A percentile compares a stretch with the other conserved stretches of the same genome.
Conservation (phyloP, 35 echinoderm and acorn worm species). For the Lytechinus variegatus region DNA sequence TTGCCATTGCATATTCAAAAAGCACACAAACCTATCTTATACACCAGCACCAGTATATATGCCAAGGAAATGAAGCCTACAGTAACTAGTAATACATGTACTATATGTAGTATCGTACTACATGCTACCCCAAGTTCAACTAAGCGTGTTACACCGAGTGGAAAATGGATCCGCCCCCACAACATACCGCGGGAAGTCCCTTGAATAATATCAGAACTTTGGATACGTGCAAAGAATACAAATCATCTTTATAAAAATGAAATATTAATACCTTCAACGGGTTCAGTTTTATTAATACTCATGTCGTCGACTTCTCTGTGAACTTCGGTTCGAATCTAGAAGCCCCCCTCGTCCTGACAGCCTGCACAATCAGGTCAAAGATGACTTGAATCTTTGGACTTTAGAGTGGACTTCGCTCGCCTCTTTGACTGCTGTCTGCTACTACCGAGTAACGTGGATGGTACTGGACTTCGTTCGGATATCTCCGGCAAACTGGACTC, state of each 20-base stretch:
- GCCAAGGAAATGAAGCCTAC: neutral
- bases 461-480: constrained; percentile 37
- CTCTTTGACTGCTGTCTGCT: neutral
- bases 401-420: constrained; percentile 51
- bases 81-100: neutral
- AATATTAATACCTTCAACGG: constrained; percentile 39
- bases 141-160: neutral
- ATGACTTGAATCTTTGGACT: constrained; percentile 50
- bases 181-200: neutral
- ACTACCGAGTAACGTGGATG: constrained; percentile 18
- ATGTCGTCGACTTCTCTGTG: constrained; percentile 16
- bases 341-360: constrained; percentile 38
- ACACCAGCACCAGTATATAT: neutral
- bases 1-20: too few species aligned
- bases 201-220: neutral
- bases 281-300: constrained; percentile 51
- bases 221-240: neutral
- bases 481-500: neutral
- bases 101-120: too few species aligned
- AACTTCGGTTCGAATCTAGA: neutral
- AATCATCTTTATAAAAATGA: neutral
- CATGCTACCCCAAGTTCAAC: too few species aligned
- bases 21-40: too few species aligned
- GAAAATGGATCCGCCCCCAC: neutral
- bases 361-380: constrained; percentile 15